Conservation (phyloP, 2,888 invertebrate genomes). For the Apotomis capreana region DNA sequence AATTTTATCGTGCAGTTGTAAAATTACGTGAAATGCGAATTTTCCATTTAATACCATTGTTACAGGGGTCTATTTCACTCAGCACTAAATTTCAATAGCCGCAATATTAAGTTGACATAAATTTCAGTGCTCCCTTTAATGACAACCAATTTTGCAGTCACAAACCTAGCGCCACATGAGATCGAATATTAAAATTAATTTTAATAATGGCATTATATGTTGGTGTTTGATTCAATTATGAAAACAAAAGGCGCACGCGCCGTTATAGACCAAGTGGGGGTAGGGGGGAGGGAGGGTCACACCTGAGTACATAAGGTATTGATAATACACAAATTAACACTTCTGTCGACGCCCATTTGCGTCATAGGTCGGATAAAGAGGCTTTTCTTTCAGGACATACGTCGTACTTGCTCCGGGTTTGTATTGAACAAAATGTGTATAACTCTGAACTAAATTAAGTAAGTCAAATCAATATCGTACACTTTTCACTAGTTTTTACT, state of each 20-base stretch:
- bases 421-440: too few species aligned
- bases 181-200: background rate
- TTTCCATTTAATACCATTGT: background rate
- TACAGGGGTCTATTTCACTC: background rate
- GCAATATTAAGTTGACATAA: background rate
- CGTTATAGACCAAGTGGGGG: constrained; percentile 12
- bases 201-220: constrained; percentile 6
- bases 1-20: background rate
- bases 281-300: background rate
- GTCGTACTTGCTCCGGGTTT: background rate
- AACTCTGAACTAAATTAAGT: background rate
- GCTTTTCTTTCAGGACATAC: background rate
- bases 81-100: background rate
- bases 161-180: background rate
- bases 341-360: constrained; percentile 13
- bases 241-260: constrained; percentile 33
- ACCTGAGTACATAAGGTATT: constrained; percentile 32
- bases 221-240: constrained; percentile 25
- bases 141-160: constrained; percentile 8
- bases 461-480: background rate
- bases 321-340: constrained; percentile 33
- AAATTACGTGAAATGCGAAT: background rate
- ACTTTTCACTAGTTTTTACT: too few species aligned
- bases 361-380: constrained; percentile 26
- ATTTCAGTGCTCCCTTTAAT: background rate